Evolutionary conservation across 92 coral and sea anemone species (phyloP).

Genomic region (Muricea muricata): DNA sequence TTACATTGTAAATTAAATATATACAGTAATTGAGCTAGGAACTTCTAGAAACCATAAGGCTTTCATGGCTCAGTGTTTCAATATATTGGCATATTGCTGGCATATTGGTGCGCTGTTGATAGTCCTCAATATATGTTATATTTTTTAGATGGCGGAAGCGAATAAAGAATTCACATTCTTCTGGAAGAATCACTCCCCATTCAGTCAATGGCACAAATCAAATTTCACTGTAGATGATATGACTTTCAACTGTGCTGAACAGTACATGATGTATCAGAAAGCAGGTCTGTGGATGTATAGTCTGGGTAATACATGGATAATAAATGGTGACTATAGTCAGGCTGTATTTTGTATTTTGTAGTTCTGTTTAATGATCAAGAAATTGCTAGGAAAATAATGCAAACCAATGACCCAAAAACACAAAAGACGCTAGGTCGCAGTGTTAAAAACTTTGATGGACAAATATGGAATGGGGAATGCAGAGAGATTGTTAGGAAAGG

Average conservation of each 20-base stretch:
- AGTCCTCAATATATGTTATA: neutral
- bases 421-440: conserved; percentile 14
- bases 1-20: too few relatives aligned
- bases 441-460: conserved; percentile 2
- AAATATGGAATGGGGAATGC: conserved; percentile 7
- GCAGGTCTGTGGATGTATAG: conserved; percentile 7
- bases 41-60: too few relatives aligned
- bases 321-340: too few relatives aligned
- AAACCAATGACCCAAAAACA: neutral
- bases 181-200: neutral
- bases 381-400: neutral
- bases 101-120: too few relatives aligned
- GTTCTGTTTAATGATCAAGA: conserved; percentile 14
- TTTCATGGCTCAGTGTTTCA: too few relatives aligned
- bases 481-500: conserved; percentile 20
- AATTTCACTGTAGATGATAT: neutral
- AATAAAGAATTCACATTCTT: conserved; percentile 16
- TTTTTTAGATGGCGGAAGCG: neutral
- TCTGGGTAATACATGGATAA: too few relatives aligned
- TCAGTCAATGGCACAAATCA: conserved; percentile 27
- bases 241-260: conserved; percentile 27
- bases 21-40: too few relatives aligned
- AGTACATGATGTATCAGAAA: conserved; percentile 18
- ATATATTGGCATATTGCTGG: too few relatives aligned
- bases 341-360: neutral